These are phyloP conservation scores for Sphecodes monilicornis DNA, from an alignment of 2,888 invertebrate species.

Conservation along the genomic window DNA sequence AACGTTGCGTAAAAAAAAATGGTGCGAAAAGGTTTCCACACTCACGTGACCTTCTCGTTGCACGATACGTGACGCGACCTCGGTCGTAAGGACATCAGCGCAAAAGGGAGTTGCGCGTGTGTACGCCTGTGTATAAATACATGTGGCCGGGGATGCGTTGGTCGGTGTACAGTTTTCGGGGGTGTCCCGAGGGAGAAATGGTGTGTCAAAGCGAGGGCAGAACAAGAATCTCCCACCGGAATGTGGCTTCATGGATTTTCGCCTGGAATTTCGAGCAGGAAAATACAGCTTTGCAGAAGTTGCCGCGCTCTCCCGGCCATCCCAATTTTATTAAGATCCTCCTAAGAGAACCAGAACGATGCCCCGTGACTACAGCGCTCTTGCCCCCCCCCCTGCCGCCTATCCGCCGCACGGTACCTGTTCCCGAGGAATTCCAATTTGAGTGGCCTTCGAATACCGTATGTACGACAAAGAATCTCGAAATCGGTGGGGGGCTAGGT, in stretches of 20 bases:
- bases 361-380: no score
- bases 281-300: slow-evolving; percentile 26
- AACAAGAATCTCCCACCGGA: slow-evolving; percentile 29
- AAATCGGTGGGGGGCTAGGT: not conserved
- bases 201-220: slow-evolving; percentile 43
- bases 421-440: slow-evolving; percentile 9
- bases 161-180: slow-evolving; percentile 50
- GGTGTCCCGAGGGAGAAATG: slow-evolving; percentile 46
- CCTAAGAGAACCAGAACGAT: not conserved
- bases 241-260: slow-evolving; percentile 35
- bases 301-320: not conserved
- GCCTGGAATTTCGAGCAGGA: slow-evolving; percentile 32
- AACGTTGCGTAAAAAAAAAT: not conserved
- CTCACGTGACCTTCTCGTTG: slow-evolving; percentile 26
- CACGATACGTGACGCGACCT: slow-evolving; percentile 75
- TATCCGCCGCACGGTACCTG: no score
- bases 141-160: not conserved
- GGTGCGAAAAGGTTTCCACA: slow-evolving; percentile 35
- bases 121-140: slow-evolving; percentile 6
- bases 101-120: not conserved
- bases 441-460: slow-evolving; percentile 17
- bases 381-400: no score
- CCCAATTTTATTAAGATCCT: slow-evolving; percentile 34
- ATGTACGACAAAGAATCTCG: not conserved
- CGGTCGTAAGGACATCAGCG: slow-evolving; percentile 61